Evolutionary conservation across 2,888 invertebrate species (phyloP).

Genomic region (Ochropleura leucogaster): DNA sequence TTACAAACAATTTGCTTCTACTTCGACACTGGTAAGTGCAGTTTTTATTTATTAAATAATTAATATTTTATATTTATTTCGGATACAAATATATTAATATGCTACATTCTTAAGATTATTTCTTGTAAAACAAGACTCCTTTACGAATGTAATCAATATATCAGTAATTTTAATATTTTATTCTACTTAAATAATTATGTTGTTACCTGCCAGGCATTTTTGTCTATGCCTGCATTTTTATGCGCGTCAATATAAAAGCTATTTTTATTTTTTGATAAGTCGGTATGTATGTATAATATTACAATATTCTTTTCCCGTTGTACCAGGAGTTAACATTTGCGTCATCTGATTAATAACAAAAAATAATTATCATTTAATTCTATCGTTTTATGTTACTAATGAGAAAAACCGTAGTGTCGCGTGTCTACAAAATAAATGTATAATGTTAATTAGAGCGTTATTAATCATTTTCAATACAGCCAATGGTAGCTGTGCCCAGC

Average conservation of each 20-base stretch:
- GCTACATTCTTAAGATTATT: background rate
- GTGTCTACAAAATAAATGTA: background rate
- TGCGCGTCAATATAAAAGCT: background rate
- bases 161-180: too few species aligned
- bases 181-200: background rate
- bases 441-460: background rate
- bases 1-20: background rate
- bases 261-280: background rate
- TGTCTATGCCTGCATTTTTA: background rate
- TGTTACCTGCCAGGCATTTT: background rate
- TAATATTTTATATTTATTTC: background rate
- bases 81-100: background rate
- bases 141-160: background rate
- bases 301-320: background rate
- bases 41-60: background rate
- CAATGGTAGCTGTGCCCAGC: too few species aligned
- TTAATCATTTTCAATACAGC: background rate
- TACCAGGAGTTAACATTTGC: background rate
- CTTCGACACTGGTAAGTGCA: constrained; percentile 34
- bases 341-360: background rate
- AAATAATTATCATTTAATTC: background rate
- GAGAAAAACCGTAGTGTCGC: too few species aligned
- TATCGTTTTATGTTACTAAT: constrained; percentile 2
- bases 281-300: background rate
- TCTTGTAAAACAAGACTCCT: background rate